phyloP scores from a whole-genome alignment of 2,888 invertebrate genomes.

The Heliconius aoede region DNA sequence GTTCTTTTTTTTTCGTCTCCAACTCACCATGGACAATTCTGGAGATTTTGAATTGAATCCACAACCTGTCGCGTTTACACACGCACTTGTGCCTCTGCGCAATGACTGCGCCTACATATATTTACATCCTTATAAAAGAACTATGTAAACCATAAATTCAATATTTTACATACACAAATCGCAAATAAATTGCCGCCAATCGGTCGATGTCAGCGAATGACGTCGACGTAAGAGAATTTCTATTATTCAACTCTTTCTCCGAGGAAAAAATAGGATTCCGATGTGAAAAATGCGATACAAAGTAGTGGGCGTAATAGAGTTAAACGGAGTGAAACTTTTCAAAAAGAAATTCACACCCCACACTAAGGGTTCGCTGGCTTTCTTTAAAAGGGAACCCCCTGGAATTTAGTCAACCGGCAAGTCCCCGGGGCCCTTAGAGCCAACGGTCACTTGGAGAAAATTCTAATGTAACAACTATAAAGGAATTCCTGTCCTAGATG shows the following conservation, averaged over 20 bases:
- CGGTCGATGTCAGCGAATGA: conserved; percentile 19
- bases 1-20: no score
- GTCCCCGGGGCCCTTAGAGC: conserved; percentile 66
- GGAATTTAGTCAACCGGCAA: conserved; percentile 76
- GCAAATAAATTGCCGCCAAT: conserved; percentile 4
- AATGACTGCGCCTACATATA: no score
- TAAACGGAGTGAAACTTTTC: conserved; percentile 55
- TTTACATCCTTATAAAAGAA: no score
- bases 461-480: conserved; percentile 64
- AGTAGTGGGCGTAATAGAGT: conserved; percentile 46
- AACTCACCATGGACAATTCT: no score
- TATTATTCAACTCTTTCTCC: conserved; percentile 26
- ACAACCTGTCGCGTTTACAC: no score
- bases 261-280: conserved; percentile 25
- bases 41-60: no score
- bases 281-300: conserved; percentile 43
- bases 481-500: conserved; percentile 48
- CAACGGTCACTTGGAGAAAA: conserved; percentile 71
- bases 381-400: conserved; percentile 77
- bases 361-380: conserved; percentile 70
- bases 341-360: conserved; percentile 76
- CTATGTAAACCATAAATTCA: conserved; percentile 3
- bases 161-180: conserved; percentile 2
- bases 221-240: conserved; percentile 11
- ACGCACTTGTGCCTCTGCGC: no score